A percentile compares a stretch with the other conserved stretches of the same genome.
These are phyloP conservation scores for Drosophila pectinifera DNA, from an alignment of 1,140 invertebrate species.

Conservation along the genomic window DNA sequence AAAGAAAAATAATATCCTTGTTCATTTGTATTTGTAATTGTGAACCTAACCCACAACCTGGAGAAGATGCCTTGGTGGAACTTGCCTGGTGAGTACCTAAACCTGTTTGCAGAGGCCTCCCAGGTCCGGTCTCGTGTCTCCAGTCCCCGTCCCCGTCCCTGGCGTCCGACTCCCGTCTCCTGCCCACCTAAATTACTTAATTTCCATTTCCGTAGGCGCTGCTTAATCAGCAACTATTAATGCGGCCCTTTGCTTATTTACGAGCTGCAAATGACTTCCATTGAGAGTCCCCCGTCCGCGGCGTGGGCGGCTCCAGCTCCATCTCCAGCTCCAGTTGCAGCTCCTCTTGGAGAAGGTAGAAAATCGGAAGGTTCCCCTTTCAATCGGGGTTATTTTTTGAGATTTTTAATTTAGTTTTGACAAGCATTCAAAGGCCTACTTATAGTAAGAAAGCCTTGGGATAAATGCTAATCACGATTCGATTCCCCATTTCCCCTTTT, in stretches of 20 bases:
- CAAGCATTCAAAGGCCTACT: too few relatives aligned
- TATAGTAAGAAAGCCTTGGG: too few relatives aligned
- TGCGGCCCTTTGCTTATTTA: conserved; percentile 74
- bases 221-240: conserved; percentile 78
- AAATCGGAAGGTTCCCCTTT: too few relatives aligned
- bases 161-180: too few relatives aligned
- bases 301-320: conserved; percentile 46
- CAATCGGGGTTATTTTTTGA: not conserved
- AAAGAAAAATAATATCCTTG: too few relatives aligned
- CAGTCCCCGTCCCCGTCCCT: too few relatives aligned
- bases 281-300: conserved; percentile 36
- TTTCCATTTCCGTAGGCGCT: conserved; percentile 74
- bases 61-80: too few relatives aligned
- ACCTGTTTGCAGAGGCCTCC: too few relatives aligned
- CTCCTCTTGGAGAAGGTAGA: not conserved
- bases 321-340: too few relatives aligned
- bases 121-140: too few relatives aligned
- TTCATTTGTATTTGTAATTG: too few relatives aligned
- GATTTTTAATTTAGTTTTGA: not conserved
- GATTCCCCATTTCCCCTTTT: not conserved
- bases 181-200: conserved; percentile 70
- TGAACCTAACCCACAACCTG: too few relatives aligned
- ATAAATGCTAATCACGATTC: not conserved
- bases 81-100: not conserved
- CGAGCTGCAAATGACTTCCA: conserved; percentile 71